phyloP scores from a whole-genome alignment of 2,113 vertebrate species.

The Rattus rattus region DNA sequence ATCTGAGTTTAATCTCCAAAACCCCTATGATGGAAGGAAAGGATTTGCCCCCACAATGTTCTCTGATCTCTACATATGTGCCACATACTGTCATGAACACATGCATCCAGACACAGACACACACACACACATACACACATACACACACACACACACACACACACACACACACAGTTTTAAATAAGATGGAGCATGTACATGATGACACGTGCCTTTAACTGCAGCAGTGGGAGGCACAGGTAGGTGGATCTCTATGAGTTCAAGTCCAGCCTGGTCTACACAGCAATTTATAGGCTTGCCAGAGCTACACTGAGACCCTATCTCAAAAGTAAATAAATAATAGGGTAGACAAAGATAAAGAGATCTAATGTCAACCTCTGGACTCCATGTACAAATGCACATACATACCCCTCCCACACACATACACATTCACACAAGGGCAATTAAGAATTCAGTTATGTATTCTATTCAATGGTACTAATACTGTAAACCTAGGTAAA shows the following conservation, averaged over 20 bases:
- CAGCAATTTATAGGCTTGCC: neutral
- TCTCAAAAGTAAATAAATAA: neutral
- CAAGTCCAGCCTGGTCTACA: neutral
- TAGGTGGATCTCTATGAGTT: neutral
- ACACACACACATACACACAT: neutral
- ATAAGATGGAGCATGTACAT: neutral
- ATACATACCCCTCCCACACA: neutral
- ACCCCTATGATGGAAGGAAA: neutral
- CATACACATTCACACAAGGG: neutral
- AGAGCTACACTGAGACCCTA: neutral
- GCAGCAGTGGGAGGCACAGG: neutral
- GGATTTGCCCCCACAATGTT: neutral
- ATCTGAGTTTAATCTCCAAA: neutral
- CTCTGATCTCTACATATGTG: neutral
- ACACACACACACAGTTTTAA: neutral
- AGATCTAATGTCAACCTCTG: neutral
- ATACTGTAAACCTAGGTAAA: slow-evolving; percentile 29
- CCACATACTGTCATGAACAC: neutral
- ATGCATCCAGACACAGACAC: neutral
- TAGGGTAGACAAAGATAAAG: neutral
- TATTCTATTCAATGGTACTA: slow-evolving; percentile 31
- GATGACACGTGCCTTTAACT: neutral
- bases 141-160: neutral
- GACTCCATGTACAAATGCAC: neutral
- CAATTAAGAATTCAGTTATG: neutral